These are phyloP conservation scores for Hystrix brachyura DNA, from an alignment of 2,113 vertebrate genomes.

Conservation along the genomic window DNA sequence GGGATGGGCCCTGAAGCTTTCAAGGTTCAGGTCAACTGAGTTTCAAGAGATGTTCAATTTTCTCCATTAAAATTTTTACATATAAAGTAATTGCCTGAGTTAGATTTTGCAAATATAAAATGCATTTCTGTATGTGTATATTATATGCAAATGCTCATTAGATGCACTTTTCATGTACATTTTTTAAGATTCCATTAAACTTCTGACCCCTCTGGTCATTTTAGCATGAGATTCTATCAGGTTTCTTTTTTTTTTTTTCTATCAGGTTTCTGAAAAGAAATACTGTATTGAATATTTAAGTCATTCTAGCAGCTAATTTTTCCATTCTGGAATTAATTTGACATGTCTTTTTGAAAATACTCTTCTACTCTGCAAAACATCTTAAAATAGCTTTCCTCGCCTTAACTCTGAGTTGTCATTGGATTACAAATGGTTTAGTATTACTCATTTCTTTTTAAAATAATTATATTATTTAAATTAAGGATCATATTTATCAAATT, in stretches of 20 bases:
- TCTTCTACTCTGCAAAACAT: slow-evolving; percentile 62
- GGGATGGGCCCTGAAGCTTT: not conserved
- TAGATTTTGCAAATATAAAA: slow-evolving; percentile 42
- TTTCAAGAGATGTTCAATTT: slow-evolving; percentile 36
- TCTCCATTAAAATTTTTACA: slow-evolving; percentile 16
- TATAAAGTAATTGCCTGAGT: slow-evolving; percentile 37
- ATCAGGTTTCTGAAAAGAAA: slow-evolving; percentile 53
- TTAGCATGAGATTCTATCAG: slow-evolving; percentile 56
- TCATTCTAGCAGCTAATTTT: slow-evolving; percentile 63
- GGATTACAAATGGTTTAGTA: not conserved
- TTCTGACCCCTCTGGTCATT: slow-evolving; percentile 61
- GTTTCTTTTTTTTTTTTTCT: slow-evolving; percentile 34
- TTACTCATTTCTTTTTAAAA: slow-evolving; percentile 23
- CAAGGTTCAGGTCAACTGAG: slow-evolving; percentile 3
- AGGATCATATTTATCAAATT: not conserved
- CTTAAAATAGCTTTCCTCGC: slow-evolving; percentile 59
- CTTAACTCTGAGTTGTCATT: slow-evolving; percentile 25
- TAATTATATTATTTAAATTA: slow-evolving; percentile 54
- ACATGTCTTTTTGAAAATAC: slow-evolving; percentile 51
- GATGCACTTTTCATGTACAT: not conserved
- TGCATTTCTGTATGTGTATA: slow-evolving; percentile 54
- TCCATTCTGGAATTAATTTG: slow-evolving; percentile 64
- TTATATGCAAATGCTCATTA: slow-evolving; percentile 43
- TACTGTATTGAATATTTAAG: not conserved
- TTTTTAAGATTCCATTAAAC: slow-evolving; percentile 11